A percentile compares a stretch with the other conserved stretches of the same genome.
Evolutionary conservation across 30 jellyfish, hydroid and myxozoan species (phyloP).

Genomic region (Haliclystus octoradiatus): DNA sequence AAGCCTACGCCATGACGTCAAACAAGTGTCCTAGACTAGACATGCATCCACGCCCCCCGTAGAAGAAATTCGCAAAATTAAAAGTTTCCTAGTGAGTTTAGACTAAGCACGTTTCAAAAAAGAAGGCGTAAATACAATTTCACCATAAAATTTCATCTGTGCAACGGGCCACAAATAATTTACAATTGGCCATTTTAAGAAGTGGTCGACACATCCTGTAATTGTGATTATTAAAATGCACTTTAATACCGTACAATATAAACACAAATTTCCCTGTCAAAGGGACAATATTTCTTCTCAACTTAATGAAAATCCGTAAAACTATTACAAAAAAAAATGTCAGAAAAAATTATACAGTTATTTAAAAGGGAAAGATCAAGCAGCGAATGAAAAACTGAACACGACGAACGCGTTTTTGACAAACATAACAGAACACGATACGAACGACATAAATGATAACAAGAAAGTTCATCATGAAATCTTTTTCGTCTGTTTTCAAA

Average conservation of each 20-base stretch:
- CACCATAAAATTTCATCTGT: slow-evolving; percentile 1
- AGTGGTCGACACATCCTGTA: slow-evolving; percentile 1
- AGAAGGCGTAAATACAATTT: neutral
- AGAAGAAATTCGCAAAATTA: too few relatives aligned
- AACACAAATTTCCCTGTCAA: slow-evolving; percentile 1
- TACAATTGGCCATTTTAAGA: neutral
- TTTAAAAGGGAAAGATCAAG: neutral
- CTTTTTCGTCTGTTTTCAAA: neutral
- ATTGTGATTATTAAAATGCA: neutral
- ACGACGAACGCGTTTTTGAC: neutral
- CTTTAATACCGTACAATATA: neutral
- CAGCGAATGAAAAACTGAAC: neutral
- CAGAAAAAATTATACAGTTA: neutral
- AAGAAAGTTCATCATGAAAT: neutral
- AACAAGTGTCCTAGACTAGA: neutral
- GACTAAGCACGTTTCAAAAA: too few relatives aligned
- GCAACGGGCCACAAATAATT: neutral
- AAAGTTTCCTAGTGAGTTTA: too few relatives aligned
- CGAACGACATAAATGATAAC: neutral
- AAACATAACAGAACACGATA: neutral
- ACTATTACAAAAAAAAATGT: neutral
- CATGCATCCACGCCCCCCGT: slow-evolving; percentile 2
- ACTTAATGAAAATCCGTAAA: neutral
- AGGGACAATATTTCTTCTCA: neutral
- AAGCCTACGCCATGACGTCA: neutral